Base-by-base conservation (phyloP, 2,113 vertebrate genomes). In the Chaenocephalus aceratus region DNA sequence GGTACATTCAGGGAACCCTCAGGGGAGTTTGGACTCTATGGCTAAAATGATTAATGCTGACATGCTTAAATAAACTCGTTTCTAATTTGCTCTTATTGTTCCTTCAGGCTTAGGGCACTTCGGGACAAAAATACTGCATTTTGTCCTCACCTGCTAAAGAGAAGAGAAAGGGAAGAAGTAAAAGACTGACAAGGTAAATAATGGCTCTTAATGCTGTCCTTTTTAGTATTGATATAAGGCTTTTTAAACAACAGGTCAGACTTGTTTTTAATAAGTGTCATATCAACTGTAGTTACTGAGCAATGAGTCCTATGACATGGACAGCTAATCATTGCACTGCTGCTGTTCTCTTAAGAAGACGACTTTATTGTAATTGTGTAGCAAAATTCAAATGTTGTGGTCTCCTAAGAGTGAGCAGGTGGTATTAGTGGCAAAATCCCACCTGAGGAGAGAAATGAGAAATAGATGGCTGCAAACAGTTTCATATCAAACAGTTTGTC, bases 1-100 rank as follows among this genome's bases (percentile, higher is more conserved):
- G 48, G 72, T 61, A 41, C 46, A 57, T 65, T 64, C 14, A 13
- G 10, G 23, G 8, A 49, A 65, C 48, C 49, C 67, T 69, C 51
- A n/a, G 1, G 26, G 26, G 74, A 53, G 61, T 65, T 65, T 85
- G 15, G 51, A 77, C 56, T 54, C 11, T 41, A 44, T 34, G 30
- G 30, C 30, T 30, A 7, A 10, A 1, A 44, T 6, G 82, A 88
- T 83, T 54, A 51, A 30, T 56, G 21, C 44, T 36, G 66, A 78
- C 72, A 30, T 69, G 30, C 18, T 71, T 68, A 53, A 82, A 84
- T 84, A 71, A 73, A 18, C 6, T 68, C 59, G 66, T 66, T 51
- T 54, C 21, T 56, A 1, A 49, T 73, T 8, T 70, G 49, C 60
- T 69, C 15, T 53, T 44, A 48, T 49, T 73, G 44, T 77, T 54